phyloP scores from a whole-genome alignment of 2,113 vertebrate genomes.

The Canis aureus region DNA sequence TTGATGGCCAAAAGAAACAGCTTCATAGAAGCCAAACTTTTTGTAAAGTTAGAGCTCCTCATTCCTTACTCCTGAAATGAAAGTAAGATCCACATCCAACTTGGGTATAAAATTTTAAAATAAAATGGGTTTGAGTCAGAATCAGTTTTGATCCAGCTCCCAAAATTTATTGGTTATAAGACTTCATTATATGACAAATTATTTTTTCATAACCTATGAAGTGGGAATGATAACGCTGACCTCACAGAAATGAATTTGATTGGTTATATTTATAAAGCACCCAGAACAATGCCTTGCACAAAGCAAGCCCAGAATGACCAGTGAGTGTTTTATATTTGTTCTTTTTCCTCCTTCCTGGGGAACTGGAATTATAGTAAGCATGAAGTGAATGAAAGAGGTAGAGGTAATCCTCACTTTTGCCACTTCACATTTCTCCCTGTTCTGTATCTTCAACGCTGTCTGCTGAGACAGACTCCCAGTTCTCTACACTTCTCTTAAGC shows the following conservation, averaged over 20 bases:
- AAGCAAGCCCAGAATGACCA: background rate
- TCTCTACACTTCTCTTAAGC: background rate
- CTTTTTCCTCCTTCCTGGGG: background rate
- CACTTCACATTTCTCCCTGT: background rate
- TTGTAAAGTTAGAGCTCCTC: background rate
- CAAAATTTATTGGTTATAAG: background rate
- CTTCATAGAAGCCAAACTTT: background rate
- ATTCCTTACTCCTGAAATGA: background rate
- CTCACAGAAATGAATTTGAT: background rate
- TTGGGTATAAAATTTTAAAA: background rate
- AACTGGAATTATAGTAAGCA: background rate
- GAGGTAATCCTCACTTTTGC: background rate
- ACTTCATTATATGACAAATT: background rate
- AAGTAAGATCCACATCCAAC: background rate
- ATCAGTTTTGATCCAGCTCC: background rate
- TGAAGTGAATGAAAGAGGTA: background rate
- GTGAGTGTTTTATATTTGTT: no score
- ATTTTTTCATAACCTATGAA: background rate
- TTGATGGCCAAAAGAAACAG: background rate
- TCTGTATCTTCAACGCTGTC: background rate
- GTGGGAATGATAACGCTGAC: background rate
- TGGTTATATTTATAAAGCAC: background rate
- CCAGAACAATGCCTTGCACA: background rate
- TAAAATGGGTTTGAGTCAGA: constrained; percentile 26
- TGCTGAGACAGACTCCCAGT: background rate